Evolutionary conservation across 2,888 invertebrate species (phyloP), one percentile per base, ranked within the genome.

Genomic region (Galeruca laticollis): DNA sequence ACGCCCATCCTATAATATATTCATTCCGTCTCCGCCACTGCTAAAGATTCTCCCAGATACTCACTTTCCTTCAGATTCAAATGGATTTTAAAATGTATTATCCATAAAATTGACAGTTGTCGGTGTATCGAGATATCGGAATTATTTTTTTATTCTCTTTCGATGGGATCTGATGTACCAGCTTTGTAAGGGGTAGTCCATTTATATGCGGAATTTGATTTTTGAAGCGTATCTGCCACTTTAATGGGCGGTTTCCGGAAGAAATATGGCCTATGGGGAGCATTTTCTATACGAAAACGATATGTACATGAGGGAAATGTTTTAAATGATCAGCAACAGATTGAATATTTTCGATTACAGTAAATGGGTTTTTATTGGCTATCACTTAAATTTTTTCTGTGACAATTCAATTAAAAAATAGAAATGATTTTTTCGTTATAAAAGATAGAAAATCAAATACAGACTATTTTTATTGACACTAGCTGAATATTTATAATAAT

Each of bases 81-180:
- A 74, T 74, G 73, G 76, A 73, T 74, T 76, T 75, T 71, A 71
- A 73, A 76, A 74, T 66, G 73, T 70, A 74, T 72, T 75, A 69
- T 71, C 72, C 73, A 68, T 73, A 73, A 74, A 74, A 62, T 69
- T 71, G 73, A 73, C 74, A 70, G 70, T 71, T 68, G 52, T 56
- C 65, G 63, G 64, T 72, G 71, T 66, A 66, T 69, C 59, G 49
- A 52, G 64, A 59, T 64, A 71, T 56, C 63, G 52, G 54, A 63
- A 71, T 68, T 64, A 68, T 71, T 68, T 71, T 66, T 71, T 68
- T 71, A 71, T 71, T 68, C 71, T 49, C 51, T 56, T 68, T 56
- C 54, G 67, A 71, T 71, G 61, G 59, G 49, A 64, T 60, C 63
- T 59, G 68, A 71, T 68, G 67, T 70, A 67, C 59, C 4, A 33